A percentile compares a stretch with the other conserved stretches of the same genome.
These are phyloP conservation scores for Patella vulgata DNA, from an alignment of 1,140 invertebrate genomes.

Conservation along the genomic window DNA sequence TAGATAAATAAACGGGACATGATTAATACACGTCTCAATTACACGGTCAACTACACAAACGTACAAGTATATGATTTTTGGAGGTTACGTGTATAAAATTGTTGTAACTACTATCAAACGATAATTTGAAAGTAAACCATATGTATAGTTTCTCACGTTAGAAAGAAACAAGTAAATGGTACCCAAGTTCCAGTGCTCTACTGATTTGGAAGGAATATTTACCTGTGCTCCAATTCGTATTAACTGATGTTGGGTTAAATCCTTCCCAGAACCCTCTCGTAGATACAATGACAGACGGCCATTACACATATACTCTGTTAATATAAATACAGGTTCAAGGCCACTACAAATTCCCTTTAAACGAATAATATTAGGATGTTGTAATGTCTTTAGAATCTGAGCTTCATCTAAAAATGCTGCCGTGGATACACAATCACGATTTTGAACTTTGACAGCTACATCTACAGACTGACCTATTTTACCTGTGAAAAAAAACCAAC, in stretches of 20 bases:
- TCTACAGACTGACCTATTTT: slow-evolving; percentile 92
- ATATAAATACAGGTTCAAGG: slow-evolving; percentile 98
- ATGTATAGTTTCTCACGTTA: no score
- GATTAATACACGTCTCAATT: no score
- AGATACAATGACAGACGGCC: slow-evolving; percentile 57
- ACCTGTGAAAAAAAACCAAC: slow-evolving; percentile 35
- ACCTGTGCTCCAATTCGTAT: slow-evolving; percentile 60
- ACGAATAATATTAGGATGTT: slow-evolving; percentile 93
- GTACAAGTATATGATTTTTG: no score
- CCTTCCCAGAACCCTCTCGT: slow-evolving; percentile 51
- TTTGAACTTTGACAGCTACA: slow-evolving; percentile 95
- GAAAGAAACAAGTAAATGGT: no score
- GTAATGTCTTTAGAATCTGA: slow-evolving; percentile 97
- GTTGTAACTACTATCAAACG: no score
- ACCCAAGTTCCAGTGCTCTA: no score
- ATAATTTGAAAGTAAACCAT: no score
- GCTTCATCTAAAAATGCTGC: slow-evolving; percentile 96
- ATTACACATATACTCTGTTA: slow-evolving; percentile 83
- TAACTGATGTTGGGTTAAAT: slow-evolving; percentile 44
- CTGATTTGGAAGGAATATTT: slow-evolving; percentile 7
- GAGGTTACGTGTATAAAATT: no score
- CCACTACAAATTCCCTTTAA: slow-evolving; percentile 97
- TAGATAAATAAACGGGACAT: no score
- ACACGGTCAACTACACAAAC: no score
- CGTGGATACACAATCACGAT: slow-evolving; percentile 95